Evolutionary conservation across 2,113 vertebrate species (phyloP).

Genomic region (Vulpes ferrilata): DNA sequence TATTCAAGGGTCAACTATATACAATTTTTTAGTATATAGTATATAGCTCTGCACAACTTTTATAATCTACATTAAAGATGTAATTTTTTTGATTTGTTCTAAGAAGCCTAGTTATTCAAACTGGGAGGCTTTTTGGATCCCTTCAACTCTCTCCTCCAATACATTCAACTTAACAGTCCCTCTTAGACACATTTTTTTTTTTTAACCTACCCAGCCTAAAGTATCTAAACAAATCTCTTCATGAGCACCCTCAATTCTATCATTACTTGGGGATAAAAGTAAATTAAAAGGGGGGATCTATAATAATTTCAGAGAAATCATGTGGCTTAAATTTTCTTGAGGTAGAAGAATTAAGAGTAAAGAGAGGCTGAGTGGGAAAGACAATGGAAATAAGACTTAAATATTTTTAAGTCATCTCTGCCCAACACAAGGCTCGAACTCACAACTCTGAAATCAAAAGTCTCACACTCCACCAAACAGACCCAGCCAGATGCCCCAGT

Average conservation of each 20-base stretch:
- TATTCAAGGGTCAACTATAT: background rate
- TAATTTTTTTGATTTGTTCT: background rate
- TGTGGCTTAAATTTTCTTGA: background rate
- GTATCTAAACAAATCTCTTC: background rate
- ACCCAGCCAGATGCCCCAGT: background rate
- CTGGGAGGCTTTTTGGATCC: background rate
- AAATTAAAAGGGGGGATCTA: background rate
- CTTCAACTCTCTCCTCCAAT: too few relatives aligned
- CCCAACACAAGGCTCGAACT: background rate
- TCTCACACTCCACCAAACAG: background rate
- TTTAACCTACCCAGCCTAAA: background rate
- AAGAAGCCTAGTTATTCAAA: constrained; percentile 13
- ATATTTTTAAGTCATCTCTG: background rate
- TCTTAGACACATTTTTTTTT: background rate
- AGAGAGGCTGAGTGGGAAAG: background rate
- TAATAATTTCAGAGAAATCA: background rate
- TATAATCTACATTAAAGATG: background rate
- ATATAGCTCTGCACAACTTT: background rate
- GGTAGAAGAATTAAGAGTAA: background rate
- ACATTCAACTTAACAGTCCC: background rate
- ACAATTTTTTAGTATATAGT: background rate
- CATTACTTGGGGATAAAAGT: background rate
- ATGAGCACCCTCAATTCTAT: background rate
- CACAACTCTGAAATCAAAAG: background rate
- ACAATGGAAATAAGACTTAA: background rate